phyloP scores from a whole-genome alignment of 1,140 invertebrate genomes.

The Metaphire vulgaris region DNA sequence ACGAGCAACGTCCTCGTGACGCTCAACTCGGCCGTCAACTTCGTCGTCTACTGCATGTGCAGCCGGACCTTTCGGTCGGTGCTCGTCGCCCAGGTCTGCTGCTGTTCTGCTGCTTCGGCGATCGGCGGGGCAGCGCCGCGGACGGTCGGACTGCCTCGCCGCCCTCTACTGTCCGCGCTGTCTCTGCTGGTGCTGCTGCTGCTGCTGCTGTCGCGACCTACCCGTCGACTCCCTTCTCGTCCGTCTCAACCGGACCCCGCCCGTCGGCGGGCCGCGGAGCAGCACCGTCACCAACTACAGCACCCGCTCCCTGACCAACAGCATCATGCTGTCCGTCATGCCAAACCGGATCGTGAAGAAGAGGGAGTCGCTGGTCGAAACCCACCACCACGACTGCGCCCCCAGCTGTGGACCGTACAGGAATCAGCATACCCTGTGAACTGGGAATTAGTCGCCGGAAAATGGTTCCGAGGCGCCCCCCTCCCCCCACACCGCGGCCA shows the following conservation, averaged over 20 bases:
- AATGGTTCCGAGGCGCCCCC: too few relatives aligned
- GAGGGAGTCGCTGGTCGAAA: not conserved
- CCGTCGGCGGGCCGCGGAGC: not conserved
- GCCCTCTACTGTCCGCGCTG: too few relatives aligned
- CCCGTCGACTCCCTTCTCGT: not conserved
- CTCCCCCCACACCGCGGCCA: not conserved
- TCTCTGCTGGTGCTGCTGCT: not conserved
- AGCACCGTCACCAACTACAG: not conserved
- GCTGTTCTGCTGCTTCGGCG: too few relatives aligned
- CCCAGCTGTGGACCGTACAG: not conserved
- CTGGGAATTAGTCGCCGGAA: too few relatives aligned
- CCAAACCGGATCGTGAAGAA: not conserved
- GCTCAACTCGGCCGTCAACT: conserved; percentile 30
- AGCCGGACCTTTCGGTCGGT: conserved; percentile 21
- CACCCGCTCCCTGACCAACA: not conserved
- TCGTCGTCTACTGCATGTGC: conserved; percentile 29
- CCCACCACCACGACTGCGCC: not conserved
- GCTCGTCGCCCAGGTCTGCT: not conserved
- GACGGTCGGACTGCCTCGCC: too few relatives aligned
- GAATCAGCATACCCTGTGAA: not conserved
- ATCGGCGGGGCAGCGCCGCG: too few relatives aligned
- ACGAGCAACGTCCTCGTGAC: conserved; percentile 22
- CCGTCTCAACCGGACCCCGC: not conserved
- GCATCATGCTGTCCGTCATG: too few relatives aligned
- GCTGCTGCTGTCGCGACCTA: not conserved